Evolutionary conservation across 2,113 vertebrate species (phyloP).

Genomic region (Lophotis ruficrista): DNA sequence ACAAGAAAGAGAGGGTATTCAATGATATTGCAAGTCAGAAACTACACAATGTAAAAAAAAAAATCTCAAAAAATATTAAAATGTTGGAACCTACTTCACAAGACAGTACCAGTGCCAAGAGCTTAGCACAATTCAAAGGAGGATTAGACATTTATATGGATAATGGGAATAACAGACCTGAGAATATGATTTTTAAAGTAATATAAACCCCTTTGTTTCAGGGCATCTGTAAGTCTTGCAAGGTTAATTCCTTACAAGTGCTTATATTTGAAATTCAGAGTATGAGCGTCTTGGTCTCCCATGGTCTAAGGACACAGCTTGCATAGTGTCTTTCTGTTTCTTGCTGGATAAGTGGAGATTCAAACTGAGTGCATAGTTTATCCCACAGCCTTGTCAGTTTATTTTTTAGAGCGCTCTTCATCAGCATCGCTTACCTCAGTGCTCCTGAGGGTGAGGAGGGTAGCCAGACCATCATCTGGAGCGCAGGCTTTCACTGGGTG

Average conservation of each 20-base stretch:
- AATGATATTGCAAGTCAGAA: not conserved
- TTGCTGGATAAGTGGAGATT: not conserved
- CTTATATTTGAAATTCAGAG: not conserved
- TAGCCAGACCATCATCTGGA: not conserved
- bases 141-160: constrained; percentile 37
- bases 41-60: not conserved
- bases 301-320: not conserved
- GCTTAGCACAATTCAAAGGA: constrained; percentile 14
- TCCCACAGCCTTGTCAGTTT: not conserved
- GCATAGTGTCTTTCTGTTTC: not conserved
- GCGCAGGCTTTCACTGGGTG: accelerated
- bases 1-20: not conserved
- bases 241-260: constrained; percentile 11
- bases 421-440: not conserved
- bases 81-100: not conserved
- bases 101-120: not conserved
- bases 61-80: not conserved
- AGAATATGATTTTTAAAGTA: not conserved
- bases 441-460: not conserved
- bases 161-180: not conserved
- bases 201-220: constrained; percentile 23
- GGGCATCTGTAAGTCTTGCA: not conserved
- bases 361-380: not conserved
- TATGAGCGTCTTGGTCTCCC: accelerated
- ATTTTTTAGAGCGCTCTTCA: not conserved